Conservation (phyloP, 2,113 vertebrate species). For the Cromileptes altivelis region DNA sequence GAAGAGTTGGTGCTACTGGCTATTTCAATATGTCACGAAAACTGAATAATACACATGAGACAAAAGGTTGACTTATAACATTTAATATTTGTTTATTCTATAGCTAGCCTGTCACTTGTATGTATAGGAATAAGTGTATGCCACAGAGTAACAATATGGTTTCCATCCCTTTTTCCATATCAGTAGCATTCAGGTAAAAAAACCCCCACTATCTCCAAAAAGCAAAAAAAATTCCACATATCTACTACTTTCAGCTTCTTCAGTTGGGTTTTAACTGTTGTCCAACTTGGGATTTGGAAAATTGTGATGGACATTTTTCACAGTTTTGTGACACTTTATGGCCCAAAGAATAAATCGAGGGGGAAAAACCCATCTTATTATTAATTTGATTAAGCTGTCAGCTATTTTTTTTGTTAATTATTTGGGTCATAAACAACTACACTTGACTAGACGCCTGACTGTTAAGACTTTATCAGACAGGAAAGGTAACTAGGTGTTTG, state of each 20-base stretch:
- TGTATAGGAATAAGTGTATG: background rate
- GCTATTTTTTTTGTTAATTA: no score
- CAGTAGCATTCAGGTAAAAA: background rate
- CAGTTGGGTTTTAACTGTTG: background rate
- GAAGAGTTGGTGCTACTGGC: background rate
- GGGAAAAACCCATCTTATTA: no score
- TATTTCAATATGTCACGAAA: background rate
- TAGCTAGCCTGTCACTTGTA: background rate
- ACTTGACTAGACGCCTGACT: no score
- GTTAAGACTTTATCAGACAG: conserved; percentile 20
- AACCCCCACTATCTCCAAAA: background rate
- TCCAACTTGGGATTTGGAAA: no score
- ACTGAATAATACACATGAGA: background rate
- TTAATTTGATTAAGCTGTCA: no score
- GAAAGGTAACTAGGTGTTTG: conserved; percentile 6
- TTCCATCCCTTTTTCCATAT: background rate
- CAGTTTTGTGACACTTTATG: no score
- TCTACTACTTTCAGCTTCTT: background rate
- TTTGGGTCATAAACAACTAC: no score
- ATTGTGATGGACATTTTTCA: no score
- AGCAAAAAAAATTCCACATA: background rate
- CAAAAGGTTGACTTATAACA: background rate
- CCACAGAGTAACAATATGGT: background rate
- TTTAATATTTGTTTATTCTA: background rate
- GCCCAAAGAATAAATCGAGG: no score